A percentile compares a stretch with the other conserved stretches of the same genome.
These are phyloP conservation scores for Drosophila niveifrons DNA, from an alignment of 2,888 invertebrate species.

Conservation along the genomic window DNA sequence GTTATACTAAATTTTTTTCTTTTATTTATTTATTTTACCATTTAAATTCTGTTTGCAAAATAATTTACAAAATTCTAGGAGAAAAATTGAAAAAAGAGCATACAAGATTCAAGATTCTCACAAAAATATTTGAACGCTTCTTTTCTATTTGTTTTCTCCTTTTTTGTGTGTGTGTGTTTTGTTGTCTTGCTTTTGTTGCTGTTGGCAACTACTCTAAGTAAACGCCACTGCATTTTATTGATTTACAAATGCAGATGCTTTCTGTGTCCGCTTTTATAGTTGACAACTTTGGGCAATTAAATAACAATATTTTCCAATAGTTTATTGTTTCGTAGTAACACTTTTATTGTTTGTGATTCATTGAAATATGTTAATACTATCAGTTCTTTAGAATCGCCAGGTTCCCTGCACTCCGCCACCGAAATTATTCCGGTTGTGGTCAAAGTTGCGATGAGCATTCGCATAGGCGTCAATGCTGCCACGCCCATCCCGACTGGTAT, in stretches of 20 bases:
- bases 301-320: not conserved
- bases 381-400: conserved; percentile 52
- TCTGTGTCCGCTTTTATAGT: conserved; percentile 1
- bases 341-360: conserved; percentile 1
- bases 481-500: conserved; percentile 64
- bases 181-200: conserved; percentile 26
- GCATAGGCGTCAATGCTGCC: conserved; percentile 73
- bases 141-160: conserved; percentile 38
- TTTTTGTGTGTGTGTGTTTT: conserved; percentile 22
- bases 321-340: not conserved
- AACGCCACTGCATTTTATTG: conserved; percentile 51
- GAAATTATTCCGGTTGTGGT: conserved; percentile 62
- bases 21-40: no score
- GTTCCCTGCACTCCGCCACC: conserved; percentile 60
- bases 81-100: conserved; percentile 15
- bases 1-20: no score
- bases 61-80: no score
- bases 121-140: conserved; percentile 5
- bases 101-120: not conserved
- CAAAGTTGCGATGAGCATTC: conserved; percentile 66
- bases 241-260: conserved; percentile 9
- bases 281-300: not conserved
- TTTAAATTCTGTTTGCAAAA: no score
- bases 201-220: conserved; percentile 43
- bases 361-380: not conserved